These are phyloP conservation scores for Copidosoma aretas DNA, from an alignment of 2,888 invertebrate genomes.

Conservation along the genomic window DNA sequence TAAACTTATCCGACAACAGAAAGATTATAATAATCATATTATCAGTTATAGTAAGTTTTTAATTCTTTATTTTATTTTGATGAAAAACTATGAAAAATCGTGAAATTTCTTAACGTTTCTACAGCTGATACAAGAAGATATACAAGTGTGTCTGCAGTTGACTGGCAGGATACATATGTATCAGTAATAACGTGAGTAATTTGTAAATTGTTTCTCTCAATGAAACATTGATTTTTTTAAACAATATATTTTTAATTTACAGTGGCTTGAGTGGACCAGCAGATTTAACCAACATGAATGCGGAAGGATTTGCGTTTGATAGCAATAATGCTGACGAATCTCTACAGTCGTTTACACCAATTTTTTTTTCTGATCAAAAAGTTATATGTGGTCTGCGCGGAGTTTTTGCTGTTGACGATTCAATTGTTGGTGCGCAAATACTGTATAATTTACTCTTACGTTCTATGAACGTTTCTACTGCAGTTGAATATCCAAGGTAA, in stretches of 20 bases:
- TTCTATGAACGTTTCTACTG: slow-evolving; percentile 61
- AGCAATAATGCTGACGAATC: slow-evolving; percentile 50
- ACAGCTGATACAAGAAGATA: slow-evolving; percentile 63
- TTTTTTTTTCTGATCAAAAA: slow-evolving; percentile 51
- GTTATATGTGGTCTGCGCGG: slow-evolving; percentile 65
- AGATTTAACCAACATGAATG: slow-evolving; percentile 64
- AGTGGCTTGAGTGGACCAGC: slow-evolving; percentile 68
- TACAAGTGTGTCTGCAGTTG: slow-evolving; percentile 71
- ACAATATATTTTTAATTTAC: slow-evolving; percentile 29
- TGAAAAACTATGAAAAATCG: no score
- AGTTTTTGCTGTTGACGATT: slow-evolving; percentile 65
- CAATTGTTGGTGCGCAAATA: slow-evolving; percentile 64
- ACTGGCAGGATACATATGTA: slow-evolving; percentile 72
- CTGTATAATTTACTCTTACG: slow-evolving; percentile 63
- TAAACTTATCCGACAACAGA: slow-evolving; percentile 24
- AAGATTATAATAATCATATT: slow-evolving; percentile 20
- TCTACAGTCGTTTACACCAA: slow-evolving; percentile 50
- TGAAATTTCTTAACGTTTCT: slow-evolving; percentile 36
- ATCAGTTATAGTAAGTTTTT: slow-evolving; percentile 27
- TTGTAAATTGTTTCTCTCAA: neutral
- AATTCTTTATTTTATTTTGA: no score
- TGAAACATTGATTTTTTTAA: slow-evolving; percentile 21
- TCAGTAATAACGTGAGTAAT: slow-evolving; percentile 71
- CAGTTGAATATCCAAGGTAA: slow-evolving; percentile 65
- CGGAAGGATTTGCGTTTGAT: slow-evolving; percentile 66